Evolutionary conservation across 2,113 vertebrate genomes (phyloP), one percentile per base, ranked within the genome.

Genomic region (Pseudonaja textilis): DNA sequence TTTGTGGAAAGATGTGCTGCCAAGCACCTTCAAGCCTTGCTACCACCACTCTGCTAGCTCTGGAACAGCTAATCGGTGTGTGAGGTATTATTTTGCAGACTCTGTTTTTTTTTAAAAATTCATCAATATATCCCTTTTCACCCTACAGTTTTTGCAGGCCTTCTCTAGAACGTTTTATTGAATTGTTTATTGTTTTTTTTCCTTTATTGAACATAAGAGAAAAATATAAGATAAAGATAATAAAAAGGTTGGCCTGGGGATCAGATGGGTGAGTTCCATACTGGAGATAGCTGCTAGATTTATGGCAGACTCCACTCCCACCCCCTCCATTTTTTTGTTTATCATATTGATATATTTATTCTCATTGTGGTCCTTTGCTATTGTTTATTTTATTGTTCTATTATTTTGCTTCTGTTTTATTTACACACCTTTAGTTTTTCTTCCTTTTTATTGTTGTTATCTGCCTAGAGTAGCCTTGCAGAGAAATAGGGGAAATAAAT

Each of bases 161-260:
- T 11, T 34, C 16, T 3, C 5, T 23, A 42, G 18, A 42, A 29
- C 10, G 9, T 93, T 87, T 89, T 88, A 94, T 85, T 0, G 0
- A 56, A 93, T 29, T n/a, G 54, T 56, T 85, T 88, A 89, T 57
- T 50, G 16, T 69, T n/a, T 69, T 69, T 86, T 86, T 47, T 4
- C 22, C 42, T 88, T 87, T 25, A 57, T 29, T 88, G 61, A 23
- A 12, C 29, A 90, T 54, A 10, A 8, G 23, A 42, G 14, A 18
- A 6, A 42, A 42, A 81, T 81, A 81, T 39, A 81, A 42, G 5
- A 16, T 39, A 34, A 64, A 42, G 12, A 20, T 25, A 92, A 2
- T 10, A 61, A 52, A 69, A 69, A 69, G 1, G 14, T 34, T 69
- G 29, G 29, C 61, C 61, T n/a, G 29, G 64, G 14, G 64, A 64